phyloP scores from a whole-genome alignment of 2,888 invertebrate genomes.

The Gymnosoma rotundatum region DNA sequence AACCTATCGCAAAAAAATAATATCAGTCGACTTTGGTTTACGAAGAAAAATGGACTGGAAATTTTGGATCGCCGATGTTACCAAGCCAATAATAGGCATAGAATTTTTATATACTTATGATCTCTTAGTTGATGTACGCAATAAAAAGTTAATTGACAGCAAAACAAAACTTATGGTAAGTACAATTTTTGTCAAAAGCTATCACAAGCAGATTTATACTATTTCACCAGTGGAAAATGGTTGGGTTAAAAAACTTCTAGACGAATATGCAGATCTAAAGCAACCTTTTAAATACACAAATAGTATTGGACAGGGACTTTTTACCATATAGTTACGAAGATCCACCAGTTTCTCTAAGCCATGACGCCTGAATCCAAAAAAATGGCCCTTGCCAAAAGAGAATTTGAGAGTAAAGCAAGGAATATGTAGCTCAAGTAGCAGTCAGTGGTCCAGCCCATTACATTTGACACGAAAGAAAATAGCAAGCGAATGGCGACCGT shows the following conservation, averaged over 20 bases:
- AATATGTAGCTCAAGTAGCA: no score
- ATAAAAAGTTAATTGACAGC: neutral
- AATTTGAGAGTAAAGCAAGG: no score
- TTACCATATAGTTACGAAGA: constrained; percentile 62
- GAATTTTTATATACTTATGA: neutral
- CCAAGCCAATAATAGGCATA: neutral
- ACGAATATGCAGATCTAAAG: constrained; percentile 1
- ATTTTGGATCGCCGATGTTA: neutral
- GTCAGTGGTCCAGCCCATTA: no score
- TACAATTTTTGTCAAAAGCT: neutral
- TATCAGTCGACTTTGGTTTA: no score
- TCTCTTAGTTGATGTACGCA: no score
- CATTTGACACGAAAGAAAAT: no score
- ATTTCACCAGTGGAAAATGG: constrained; percentile 1
- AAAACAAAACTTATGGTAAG: constrained; percentile 8
- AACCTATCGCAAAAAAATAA: neutral
- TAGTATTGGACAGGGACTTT: neutral
- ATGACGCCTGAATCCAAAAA: no score
- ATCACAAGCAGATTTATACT: constrained; percentile 6
- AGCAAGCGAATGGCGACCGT: no score
- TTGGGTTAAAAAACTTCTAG: no score
- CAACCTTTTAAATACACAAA: constrained; percentile 1
- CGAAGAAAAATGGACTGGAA: no score
- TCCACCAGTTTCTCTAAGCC: constrained; percentile 63
- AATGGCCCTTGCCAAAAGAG: no score